Conservation (phyloP, 2,888 invertebrate genomes). For the Hemithea aestivaria region DNA sequence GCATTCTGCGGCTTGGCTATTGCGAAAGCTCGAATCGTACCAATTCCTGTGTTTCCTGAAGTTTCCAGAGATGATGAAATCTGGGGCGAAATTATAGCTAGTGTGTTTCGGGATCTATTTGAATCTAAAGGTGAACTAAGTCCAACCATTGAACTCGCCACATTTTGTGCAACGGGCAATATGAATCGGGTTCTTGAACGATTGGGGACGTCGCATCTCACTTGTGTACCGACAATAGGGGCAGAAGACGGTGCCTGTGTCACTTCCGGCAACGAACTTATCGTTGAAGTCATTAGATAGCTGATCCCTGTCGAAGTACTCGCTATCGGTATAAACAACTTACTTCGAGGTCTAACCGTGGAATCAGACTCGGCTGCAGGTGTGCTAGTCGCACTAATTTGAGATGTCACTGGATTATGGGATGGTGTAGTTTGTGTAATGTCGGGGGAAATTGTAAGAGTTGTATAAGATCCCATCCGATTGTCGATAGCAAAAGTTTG, state of each 20-base stretch:
- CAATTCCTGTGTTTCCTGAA: too few relatives aligned
- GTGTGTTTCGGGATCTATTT: constrained; percentile 1
- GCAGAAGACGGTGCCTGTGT: too few relatives aligned
- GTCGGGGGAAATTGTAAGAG: constrained; percentile 6
- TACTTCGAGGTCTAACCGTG: background rate
- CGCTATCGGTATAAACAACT: constrained; percentile 8
- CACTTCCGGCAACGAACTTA: constrained; percentile 1
- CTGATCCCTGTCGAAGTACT: constrained; percentile 5
- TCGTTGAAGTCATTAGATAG: constrained; percentile 9
- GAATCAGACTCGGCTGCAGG: constrained; percentile 1
- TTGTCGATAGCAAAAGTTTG: constrained; percentile 7
- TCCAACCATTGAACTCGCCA: constrained; percentile 1
- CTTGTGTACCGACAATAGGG: too few relatives aligned
- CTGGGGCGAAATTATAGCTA: constrained; percentile 8
- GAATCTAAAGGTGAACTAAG: background rate
- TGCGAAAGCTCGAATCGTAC: too few relatives aligned
- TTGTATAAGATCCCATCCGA: constrained; percentile 4
- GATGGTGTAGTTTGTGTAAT: constrained; percentile 1
- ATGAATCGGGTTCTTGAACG: constrained; percentile 4
- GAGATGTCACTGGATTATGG: too few relatives aligned
- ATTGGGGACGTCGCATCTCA: constrained; percentile 4
- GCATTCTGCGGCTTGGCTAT: too few relatives aligned
- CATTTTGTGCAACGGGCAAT: constrained; percentile 3
- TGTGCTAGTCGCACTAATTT: too few relatives aligned
- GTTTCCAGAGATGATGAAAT: background rate